Conservation (phyloP, 2,113 vertebrate species). For the Sorex fumeus region DNA sequence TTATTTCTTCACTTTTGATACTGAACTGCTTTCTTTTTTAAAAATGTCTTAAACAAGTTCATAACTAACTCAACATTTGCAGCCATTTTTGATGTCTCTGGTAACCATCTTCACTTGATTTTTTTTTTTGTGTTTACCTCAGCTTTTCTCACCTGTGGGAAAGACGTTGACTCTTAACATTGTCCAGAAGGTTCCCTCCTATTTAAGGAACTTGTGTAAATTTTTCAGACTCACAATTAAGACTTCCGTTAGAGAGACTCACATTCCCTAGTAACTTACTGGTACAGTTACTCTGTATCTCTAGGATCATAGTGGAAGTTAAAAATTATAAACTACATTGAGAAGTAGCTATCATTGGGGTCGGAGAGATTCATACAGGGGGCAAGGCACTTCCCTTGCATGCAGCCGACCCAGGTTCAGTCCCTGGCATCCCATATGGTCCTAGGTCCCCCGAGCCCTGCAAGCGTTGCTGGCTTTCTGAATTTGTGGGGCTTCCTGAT, state of each 20-base stretch:
- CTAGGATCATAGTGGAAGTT: constrained; percentile 4
- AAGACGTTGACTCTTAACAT: not conserved
- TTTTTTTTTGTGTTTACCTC: not conserved
- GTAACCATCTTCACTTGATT: not conserved
- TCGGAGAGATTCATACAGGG: too few species aligned
- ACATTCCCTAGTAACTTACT: not conserved
- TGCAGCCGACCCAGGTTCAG: too few species aligned
- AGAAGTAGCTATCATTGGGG: not conserved
- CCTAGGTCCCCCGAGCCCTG: too few species aligned
- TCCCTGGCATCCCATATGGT: too few species aligned
- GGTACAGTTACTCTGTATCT: not conserved
- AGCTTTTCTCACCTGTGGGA: not conserved
- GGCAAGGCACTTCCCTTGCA: too few species aligned
- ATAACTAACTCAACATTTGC: constrained; percentile 4
- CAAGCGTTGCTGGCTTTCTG: not conserved
- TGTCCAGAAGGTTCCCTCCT: not conserved
- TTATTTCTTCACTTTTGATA: not conserved
- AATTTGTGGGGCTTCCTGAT: constrained; percentile 1
- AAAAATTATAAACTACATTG: constrained; percentile 26
- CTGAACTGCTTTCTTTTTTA: constrained; percentile 9
- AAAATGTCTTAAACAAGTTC: not conserved
- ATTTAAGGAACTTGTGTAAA: constrained; percentile 36
- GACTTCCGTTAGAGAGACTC: not conserved
- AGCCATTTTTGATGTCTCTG: constrained; percentile 2
- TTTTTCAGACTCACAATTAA: not conserved